Evolutionary conservation across 2,888 invertebrate species (phyloP), one percentile per base, ranked within the genome.

Genomic region (Athalia rosae): DNA sequence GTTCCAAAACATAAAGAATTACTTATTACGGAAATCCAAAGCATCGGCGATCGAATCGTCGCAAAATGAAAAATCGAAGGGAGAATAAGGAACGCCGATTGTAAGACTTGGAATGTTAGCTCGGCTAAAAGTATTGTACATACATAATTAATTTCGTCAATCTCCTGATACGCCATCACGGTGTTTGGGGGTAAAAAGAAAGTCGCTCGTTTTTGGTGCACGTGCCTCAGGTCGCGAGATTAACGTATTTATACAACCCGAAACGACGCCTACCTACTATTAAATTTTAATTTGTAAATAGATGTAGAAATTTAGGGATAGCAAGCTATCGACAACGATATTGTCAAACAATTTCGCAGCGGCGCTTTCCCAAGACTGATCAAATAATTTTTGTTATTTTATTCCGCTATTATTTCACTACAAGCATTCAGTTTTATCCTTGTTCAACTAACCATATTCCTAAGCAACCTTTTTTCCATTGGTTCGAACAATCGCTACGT

Each of bases 1-100:
- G 9, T 94, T 94, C 85, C 93, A 94, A 88, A 94, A 94, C 84
- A 90, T 95, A n/a, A 93, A 92, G 84, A 92, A 92, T 83, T 84
- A 92, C 77, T 84, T 93, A 56, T 89, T 91, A 79, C 89, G 87
- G 76, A 89, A 87, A 73, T 76, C 78, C 13, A 53, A 13, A 62
- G 7, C 41, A 77, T 45, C 13, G 64, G 69, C 63, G 48, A 48
- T 8, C 9, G 74, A 62, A 11, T 3, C 61, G 45, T 61, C 50
- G 50, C 8, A 15, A 45, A n/a, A 13, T 4, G 41, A 50, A n/a
- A 74, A 74, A 62, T 41, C 74, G 8, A 74, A 74, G 11, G 11
- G 45, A 5, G 74, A 74, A 48, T 74, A 62, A 50, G n/a, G 28
- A 53, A 6, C 8, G n/a, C 9, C 11, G 15, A 53, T 67, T 53